Base-by-base conservation (phyloP, 2,888 invertebrate species). In the Amblyteles armatorius region DNA sequence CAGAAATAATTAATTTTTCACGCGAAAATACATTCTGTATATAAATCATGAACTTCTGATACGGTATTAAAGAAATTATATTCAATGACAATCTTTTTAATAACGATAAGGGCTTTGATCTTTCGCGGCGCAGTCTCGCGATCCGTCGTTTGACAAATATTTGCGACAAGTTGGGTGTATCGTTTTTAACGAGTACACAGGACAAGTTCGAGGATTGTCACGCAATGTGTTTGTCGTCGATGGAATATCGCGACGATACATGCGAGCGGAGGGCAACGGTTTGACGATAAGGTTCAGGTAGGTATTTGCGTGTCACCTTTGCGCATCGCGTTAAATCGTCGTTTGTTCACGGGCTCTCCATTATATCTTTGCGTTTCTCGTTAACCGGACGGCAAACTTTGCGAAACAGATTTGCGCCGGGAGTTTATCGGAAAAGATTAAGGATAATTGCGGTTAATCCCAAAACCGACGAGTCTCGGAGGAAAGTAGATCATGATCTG, bases 381-480 rank as follows among this genome's bases (percentile, higher is more conserved):
- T 68, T 82, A 50, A 60, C 36, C 19, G 22, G 11, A 11, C 55
- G 22, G 80, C 29, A 82, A 82, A 82, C 85, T 85, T 86, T 86
- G 84, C 68, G 57, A 84, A 86, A 84, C 84, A 84, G 82, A 86
- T 84, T 84, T 84, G 55, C 33, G 60, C n/a, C 77, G 50, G 26
- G 48, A 16, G 68, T 26, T 9, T 33, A 40, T 63, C 40, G 26
- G 26, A 22, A 60, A 33, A 82, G 85, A 85, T 82, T 76, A 79
- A 63, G 79, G 74, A 71, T 71, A 79, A 71, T 73, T n/a, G 19
- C 16, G 19, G 82, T 44, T 40, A 76, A 69, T 65, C 71, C 82
- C 69, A 1, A 48, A 76, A 22, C 44, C 19, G 6, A 19, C 50
- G 69, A 63, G 19, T 55, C 65, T 22, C n/a, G 22, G 7, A 60